Percentiles rank a stretch among this genome's conserved stretches.
Evolutionary conservation across 2,797 vertebrate species (phyloP).

Genomic region (Hapalemur alaotrensis): DNA sequence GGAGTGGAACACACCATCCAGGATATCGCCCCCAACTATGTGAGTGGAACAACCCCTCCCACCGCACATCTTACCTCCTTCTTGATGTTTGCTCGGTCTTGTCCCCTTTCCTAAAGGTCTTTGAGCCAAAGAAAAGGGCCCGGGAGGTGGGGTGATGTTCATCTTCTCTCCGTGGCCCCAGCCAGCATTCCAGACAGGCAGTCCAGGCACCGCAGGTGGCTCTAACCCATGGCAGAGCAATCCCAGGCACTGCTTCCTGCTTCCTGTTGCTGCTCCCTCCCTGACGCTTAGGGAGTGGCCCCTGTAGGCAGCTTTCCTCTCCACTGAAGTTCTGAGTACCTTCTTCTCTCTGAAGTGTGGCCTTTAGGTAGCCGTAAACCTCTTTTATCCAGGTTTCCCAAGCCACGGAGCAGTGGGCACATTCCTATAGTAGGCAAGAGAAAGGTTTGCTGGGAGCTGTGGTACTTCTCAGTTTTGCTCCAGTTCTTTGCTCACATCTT

Average conservation of each 20-base stretch:
- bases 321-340: neutral
- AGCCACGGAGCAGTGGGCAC: neutral
- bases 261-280: neutral
- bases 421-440: neutral
- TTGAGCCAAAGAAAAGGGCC: neutral
- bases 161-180: neutral
- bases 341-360: neutral
- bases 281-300: neutral
- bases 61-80: neutral
- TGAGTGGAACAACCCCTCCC: constrained; percentile 80
- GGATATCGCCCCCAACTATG: constrained; percentile 96
- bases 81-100: neutral
- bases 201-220: neutral
- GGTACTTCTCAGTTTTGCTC: neutral
- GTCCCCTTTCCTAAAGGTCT: neutral
- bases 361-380: neutral
- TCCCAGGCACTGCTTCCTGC: neutral
- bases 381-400: neutral
- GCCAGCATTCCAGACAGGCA: neutral
- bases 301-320: neutral
- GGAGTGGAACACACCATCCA: constrained; percentile 94
- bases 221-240: neutral
- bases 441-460: neutral
- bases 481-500: neutral
- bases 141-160: neutral